phyloP scores from a whole-genome alignment of 1,140 invertebrate genomes.

The Drosophila murphyi region DNA sequence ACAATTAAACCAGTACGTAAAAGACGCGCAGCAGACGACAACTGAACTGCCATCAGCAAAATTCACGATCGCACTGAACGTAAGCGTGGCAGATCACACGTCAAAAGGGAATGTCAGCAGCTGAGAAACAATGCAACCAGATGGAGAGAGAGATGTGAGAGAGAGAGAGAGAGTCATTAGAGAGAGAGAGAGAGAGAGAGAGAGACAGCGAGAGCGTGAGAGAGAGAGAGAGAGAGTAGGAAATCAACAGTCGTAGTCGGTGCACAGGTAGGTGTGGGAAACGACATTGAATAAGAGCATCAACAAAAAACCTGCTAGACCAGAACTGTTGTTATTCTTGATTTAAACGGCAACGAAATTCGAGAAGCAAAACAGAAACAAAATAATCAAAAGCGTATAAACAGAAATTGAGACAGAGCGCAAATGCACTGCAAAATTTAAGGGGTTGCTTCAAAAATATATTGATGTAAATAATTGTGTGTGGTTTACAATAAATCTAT shows the following conservation, averaged over 20 bases:
- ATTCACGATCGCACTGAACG: constrained; percentile 41
- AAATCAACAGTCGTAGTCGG: neutral
- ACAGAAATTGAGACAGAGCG: neutral
- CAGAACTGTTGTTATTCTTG: constrained; percentile 44
- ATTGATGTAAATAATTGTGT: neutral
- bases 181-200: neutral
- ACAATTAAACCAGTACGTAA: constrained; percentile 37
- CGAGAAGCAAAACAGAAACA: constrained; percentile 42
- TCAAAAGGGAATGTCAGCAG: constrained; percentile 14
- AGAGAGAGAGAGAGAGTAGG: neutral
- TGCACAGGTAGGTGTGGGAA: neutral
- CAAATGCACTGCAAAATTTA: neutral
- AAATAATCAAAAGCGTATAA: neutral
- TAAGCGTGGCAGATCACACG: constrained; percentile 16
- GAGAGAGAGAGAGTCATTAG: constrained; percentile 8
- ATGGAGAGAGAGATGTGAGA: constrained; percentile 12
- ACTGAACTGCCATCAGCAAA: constrained; percentile 43
- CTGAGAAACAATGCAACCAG: constrained; percentile 13
- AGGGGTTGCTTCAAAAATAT: neutral
- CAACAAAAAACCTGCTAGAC: constrained; percentile 57
- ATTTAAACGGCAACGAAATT: constrained; percentile 31
- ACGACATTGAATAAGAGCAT: neutral
- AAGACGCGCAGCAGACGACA: constrained; percentile 12
- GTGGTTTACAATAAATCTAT: neutral
- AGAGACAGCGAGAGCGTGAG: constrained; percentile 3